Conservation (phyloP, 2,113 vertebrate species). For the Rhadina sibilatrix region DNA sequence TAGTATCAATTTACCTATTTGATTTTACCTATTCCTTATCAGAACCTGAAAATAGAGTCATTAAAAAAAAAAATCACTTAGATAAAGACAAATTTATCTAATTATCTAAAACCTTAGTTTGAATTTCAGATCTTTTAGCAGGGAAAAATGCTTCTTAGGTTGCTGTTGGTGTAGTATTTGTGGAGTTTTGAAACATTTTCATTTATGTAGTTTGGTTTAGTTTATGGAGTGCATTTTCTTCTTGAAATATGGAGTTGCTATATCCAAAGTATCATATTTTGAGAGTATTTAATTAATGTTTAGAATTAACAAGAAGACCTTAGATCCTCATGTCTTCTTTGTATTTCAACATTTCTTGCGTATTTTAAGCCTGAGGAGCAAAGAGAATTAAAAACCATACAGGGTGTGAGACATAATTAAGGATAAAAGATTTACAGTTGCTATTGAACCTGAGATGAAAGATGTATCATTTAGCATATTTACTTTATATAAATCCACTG, state of each 20-base stretch:
- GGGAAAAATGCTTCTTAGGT: neutral
- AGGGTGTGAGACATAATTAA: neutral
- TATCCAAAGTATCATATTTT: neutral
- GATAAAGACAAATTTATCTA: neutral
- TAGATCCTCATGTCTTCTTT: neutral
- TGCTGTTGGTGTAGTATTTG: fast-evolving
- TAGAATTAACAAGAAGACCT: neutral
- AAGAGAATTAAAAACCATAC: neutral
- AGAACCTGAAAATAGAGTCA: neutral
- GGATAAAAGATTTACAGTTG: neutral
- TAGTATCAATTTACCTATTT: neutral
- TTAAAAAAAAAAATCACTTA: neutral
- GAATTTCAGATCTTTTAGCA: neutral
- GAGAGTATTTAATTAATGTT: neutral
- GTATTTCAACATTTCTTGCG: neutral
- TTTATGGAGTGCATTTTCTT: neutral
- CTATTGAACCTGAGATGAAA: neutral
- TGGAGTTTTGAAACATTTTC: neutral
- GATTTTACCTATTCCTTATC: neutral
- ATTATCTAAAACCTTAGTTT: neutral
- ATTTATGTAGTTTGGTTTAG: neutral
- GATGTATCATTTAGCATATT: neutral
- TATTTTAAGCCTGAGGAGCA: neutral
- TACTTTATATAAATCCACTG: neutral
- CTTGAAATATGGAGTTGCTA: neutral